Evolutionary conservation across 2,113 vertebrate genomes (phyloP).

Genomic region (Zosterops japonicus): DNA sequence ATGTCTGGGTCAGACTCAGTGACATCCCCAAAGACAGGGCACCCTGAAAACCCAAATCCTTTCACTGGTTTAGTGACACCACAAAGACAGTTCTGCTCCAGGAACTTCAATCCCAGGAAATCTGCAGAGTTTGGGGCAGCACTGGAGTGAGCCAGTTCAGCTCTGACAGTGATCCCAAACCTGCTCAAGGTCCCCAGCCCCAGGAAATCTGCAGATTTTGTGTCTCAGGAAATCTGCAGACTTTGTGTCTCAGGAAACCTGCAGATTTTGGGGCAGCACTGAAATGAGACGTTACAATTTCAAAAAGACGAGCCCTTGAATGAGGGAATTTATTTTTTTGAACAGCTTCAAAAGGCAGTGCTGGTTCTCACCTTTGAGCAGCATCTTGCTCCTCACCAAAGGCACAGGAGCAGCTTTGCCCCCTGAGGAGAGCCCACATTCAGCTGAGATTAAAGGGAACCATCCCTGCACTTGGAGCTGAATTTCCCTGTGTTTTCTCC

Average conservation of each 20-base stretch:
- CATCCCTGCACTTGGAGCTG: neutral
- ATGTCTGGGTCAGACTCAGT: rapidly evolving
- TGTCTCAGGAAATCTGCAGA: too few species aligned
- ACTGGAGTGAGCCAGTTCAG: too few species aligned
- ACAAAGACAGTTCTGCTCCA: too few species aligned
- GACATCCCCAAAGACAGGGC: neutral
- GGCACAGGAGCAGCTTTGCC: neutral
- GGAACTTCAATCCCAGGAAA: too few species aligned
- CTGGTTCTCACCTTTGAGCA: neutral
- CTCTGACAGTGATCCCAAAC: too few species aligned
- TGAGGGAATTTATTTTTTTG: neutral
- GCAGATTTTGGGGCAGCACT: neutral
- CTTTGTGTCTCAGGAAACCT: neutral
- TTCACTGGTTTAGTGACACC: too few species aligned
- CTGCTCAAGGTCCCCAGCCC: too few species aligned
- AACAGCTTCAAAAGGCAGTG: neutral
- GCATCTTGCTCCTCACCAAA: neutral
- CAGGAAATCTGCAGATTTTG: too few species aligned
- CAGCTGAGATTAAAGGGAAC: neutral
- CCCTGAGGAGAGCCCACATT: neutral
- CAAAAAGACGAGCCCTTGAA: neutral
- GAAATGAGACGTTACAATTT: neutral
- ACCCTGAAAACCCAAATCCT: too few species aligned
- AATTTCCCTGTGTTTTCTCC: neutral
- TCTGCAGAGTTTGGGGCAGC: too few species aligned